Conservation (phyloP, 2,888 invertebrate species). For the Megastigmus dorsalis region DNA sequence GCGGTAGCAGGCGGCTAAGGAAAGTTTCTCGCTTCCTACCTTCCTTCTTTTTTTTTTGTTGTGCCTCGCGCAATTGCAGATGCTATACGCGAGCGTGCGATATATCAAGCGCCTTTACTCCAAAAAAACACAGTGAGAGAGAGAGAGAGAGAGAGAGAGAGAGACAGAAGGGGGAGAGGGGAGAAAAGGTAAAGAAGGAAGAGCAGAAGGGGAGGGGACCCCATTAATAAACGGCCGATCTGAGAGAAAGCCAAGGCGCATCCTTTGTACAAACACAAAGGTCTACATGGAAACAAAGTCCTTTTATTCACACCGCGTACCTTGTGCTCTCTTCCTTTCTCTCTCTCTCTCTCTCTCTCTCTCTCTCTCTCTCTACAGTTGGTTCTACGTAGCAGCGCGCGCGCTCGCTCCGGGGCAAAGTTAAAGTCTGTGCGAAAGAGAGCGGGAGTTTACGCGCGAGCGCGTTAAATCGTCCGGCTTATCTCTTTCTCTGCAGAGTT, state of each 20-base stretch:
- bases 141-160: neutral
- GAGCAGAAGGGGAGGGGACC: neutral
- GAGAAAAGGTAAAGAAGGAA: neutral
- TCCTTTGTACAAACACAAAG: constrained; percentile 31
- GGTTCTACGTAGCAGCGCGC: no score
- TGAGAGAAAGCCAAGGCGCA: constrained; percentile 21
- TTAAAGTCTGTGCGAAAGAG: no score
- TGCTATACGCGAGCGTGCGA: neutral
- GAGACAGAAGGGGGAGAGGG: no score
- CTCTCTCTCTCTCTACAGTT: neutral
- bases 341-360: neutral
- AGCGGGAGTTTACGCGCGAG: neutral
- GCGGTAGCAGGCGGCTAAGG: neutral
- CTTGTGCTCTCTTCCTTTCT: neutral
- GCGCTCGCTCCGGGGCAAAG: neutral
- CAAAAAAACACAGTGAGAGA: constrained; percentile 2
- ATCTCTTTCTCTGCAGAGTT: constrained; percentile 20
- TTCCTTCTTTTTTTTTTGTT: neutral
- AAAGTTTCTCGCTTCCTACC: neutral
- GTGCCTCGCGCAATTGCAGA: neutral
- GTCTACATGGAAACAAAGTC: constrained; percentile 25
- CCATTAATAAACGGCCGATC: constrained; percentile 42
- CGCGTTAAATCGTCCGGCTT: constrained; percentile 43
- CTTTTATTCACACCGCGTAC: constrained; percentile 33
- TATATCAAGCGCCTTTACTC: constrained; percentile 24